A percentile compares a stretch with the other conserved stretches of the same genome.
Conservation (phyloP, 2,888 invertebrate species). For the Hirtodrosophila duncani region DNA sequence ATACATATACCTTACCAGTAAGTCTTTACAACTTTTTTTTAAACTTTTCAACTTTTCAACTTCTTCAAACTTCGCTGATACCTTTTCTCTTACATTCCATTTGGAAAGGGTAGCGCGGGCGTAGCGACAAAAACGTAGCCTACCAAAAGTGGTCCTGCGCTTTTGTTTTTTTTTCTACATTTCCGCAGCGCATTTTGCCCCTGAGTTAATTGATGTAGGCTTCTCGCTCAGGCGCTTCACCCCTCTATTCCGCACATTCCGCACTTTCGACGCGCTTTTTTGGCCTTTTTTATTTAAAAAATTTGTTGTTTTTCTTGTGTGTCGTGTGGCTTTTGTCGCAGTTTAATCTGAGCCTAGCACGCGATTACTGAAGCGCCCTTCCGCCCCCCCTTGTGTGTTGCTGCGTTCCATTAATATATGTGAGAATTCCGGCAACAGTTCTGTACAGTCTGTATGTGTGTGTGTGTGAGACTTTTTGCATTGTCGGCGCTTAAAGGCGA, state of each 20-base stretch:
- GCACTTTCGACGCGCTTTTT: slow-evolving; percentile 56
- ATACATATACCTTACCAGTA: too few relatives aligned
- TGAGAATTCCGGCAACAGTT: slow-evolving; percentile 66
- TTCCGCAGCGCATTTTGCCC: slow-evolving; percentile 65
- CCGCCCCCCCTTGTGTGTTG: not conserved
- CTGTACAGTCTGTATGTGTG: slow-evolving; percentile 7
- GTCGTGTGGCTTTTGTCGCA: slow-evolving; percentile 68
- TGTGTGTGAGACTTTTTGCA: slow-evolving; percentile 23
- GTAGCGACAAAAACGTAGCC: slow-evolving; percentile 32
- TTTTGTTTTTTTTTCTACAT: slow-evolving; percentile 56
- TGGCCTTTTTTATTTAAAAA: slow-evolving; percentile 46
- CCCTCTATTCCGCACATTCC: slow-evolving; percentile 27
- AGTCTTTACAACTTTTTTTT: too few relatives aligned
- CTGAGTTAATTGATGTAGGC: slow-evolving; percentile 60
- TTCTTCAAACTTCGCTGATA: too few relatives aligned
- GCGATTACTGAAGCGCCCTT: slow-evolving; percentile 44
- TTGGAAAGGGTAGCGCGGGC: not conserved
- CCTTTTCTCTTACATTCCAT: not conserved
- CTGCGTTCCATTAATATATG: slow-evolving; percentile 55
- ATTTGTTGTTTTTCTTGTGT: slow-evolving; percentile 57
- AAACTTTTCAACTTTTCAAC: too few relatives aligned
- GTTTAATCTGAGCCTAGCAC: slow-evolving; percentile 63
- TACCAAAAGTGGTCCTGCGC: slow-evolving; percentile 46
- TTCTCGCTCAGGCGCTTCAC: not conserved
- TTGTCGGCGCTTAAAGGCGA: slow-evolving; percentile 59